Conservation (phyloP, 1,140 invertebrate species). For the Pogonognathellus flavescens region DNA sequence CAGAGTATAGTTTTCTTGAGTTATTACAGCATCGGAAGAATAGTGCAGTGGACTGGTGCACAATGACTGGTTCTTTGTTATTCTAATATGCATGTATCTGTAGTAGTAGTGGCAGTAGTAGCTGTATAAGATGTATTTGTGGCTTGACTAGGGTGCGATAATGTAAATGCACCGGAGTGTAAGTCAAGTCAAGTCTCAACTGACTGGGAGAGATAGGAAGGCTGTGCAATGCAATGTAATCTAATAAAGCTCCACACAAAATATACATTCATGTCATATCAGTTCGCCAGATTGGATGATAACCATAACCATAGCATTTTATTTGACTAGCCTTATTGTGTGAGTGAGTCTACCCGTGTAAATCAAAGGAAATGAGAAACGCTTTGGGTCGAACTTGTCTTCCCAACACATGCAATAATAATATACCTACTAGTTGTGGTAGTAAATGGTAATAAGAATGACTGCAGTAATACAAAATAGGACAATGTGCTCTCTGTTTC, state of each 20-base stretch:
- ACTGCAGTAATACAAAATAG: too few species aligned
- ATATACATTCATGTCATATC: constrained; percentile 8
- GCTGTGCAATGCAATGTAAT: constrained; percentile 1
- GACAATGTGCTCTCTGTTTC: too few species aligned
- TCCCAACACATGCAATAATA: constrained; percentile 10
- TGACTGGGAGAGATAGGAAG: neutral
- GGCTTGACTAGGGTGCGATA: neutral
- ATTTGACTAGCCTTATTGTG: too few species aligned
- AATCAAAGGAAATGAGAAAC: constrained; percentile 31
- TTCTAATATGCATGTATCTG: too few species aligned
- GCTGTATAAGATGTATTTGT: neutral
- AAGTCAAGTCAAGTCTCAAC: neutral
- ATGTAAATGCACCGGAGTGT: neutral
- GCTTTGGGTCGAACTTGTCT: constrained; percentile 3
- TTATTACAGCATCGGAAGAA: too few species aligned
- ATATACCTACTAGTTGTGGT: neutral
- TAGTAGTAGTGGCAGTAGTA: too few species aligned
- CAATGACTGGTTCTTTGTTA: too few species aligned
- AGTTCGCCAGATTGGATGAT: neutral
- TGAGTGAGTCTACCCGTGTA: constrained; percentile 1
- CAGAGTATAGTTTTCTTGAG: too few species aligned
- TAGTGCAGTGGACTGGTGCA: too few species aligned
- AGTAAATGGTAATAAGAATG: neutral
- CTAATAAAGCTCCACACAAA: constrained; percentile 12
- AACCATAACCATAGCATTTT: constrained; percentile 1